A percentile compares a stretch with the other conserved stretches of the same genome.
These are phyloP conservation scores for Agrochola litura DNA, from an alignment of 2,888 invertebrate genomes.

Conservation along the genomic window DNA sequence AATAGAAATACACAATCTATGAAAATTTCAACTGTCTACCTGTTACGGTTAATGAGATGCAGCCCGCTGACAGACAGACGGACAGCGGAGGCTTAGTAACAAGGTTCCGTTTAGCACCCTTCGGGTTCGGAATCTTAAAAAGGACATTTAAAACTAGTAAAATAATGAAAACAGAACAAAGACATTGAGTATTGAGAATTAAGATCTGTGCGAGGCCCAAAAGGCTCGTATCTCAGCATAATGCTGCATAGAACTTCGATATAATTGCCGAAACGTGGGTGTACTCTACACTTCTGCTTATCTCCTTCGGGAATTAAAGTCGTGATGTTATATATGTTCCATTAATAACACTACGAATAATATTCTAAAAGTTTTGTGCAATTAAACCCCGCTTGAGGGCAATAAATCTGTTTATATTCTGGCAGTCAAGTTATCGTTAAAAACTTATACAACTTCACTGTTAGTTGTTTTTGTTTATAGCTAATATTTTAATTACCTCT, in stretches of 20 bases:
- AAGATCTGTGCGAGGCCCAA: too few relatives aligned
- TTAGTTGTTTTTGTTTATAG: conserved; percentile 47
- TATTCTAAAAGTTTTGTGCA: conserved; percentile 70
- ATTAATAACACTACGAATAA: conserved; percentile 61
- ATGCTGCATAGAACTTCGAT: not conserved
- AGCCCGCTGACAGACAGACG: too few relatives aligned
- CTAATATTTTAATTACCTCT: conserved; percentile 61
- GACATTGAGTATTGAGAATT: too few relatives aligned
- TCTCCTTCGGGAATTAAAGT: not conserved
- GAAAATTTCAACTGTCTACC: too few relatives aligned
- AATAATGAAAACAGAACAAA: too few relatives aligned
- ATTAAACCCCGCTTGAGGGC: conserved; percentile 70
- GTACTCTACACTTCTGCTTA: not conserved
- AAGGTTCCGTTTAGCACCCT: too few relatives aligned
- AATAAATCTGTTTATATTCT: conserved; percentile 72
- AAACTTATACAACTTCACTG: conserved; percentile 61
- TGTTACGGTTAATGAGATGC: too few relatives aligned
- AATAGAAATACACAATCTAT: too few relatives aligned
- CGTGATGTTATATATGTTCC: conserved; percentile 32
- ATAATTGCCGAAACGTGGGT: not conserved
- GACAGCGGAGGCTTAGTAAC: too few relatives aligned
- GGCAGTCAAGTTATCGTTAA: conserved; percentile 71
- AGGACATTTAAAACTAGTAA: too few relatives aligned
- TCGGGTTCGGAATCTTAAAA: too few relatives aligned
- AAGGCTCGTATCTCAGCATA: too few relatives aligned